Evolutionary conservation across 2,797 vertebrate genomes (phyloP), one percentile per base, ranked within the genome.

Genomic region (Oophaga sylvatica): DNA sequence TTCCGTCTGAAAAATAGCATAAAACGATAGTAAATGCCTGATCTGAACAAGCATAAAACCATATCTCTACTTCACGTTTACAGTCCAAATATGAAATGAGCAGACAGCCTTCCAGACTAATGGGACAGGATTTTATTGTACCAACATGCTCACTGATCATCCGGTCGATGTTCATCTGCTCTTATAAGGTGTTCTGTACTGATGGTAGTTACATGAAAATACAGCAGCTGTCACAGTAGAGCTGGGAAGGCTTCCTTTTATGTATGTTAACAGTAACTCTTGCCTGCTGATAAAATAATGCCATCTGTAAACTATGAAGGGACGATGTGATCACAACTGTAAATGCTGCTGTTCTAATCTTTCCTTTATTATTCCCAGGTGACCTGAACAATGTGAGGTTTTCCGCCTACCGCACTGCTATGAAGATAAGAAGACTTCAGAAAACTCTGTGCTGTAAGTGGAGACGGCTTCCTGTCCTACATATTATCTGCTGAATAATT

Each of bases 311-410:
- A 81, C 20, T 68, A 67, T 68, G 20, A 81, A 17, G 13, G n/a
- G 41, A 68, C n/a, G 65, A 29, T 26, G 63, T 19, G 4, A 22
- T 68, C 53, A 22, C 17, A 26, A 4, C 35, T 29, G 75, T 13
- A 35, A 83, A 70, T 57, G 35, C 17, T 48, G 10, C 59, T 77
- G 60, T 53, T 63, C 59, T 76, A 22, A 78, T 67, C 17, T 80
- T 78, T 65, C 45, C 13, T 79, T 19, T 77, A 68, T 57, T 70
- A 35, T 86, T 80, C 67, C 22, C 79, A 99, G 98, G 96, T 81
- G 98, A 99, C 93, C 92, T 99, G 92, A 99, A 99, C 94, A 99
- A 98, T 0, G 97, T 99, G 53, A 96, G 98, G 88, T 99, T 99
- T 95, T 99, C 98, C 6, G 98, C 98, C 59, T 99, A 99, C 93